Percentiles rank a stretch among this genome's conserved stretches.
These are phyloP conservation scores for Platygyra sinensis DNA, from an alignment of 64 coral and sea anemone genomes.

Conservation along the genomic window DNA sequence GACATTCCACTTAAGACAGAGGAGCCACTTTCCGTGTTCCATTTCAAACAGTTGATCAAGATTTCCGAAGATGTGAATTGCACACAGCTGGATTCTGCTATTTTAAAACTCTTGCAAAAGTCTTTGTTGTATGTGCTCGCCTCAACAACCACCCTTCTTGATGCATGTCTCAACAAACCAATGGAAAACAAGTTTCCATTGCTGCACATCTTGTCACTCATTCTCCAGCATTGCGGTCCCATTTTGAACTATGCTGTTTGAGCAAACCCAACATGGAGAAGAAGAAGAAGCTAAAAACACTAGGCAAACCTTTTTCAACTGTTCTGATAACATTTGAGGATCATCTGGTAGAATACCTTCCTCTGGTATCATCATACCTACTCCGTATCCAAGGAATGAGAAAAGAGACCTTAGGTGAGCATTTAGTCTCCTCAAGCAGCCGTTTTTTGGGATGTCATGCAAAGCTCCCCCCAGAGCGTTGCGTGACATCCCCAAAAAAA, in stretches of 20 bases:
- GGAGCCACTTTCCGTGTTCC: background rate
- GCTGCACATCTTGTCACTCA: constrained; percentile 4
- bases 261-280: background rate
- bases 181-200: constrained; percentile 33
- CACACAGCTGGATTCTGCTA: constrained; percentile 4
- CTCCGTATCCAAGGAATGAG: background rate
- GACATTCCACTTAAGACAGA: background rate
- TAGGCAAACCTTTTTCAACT: background rate
- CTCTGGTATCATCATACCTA: background rate
- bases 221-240: constrained; percentile 8
- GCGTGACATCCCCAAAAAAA: too few species aligned
- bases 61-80: constrained; percentile 1
- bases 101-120: constrained; percentile 31
- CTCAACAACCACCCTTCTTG: constrained; percentile 10
- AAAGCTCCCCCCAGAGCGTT: too few species aligned
- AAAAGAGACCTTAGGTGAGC: background rate
- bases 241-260: constrained; percentile 58
- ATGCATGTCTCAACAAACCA: constrained; percentile 30
- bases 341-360: constrained; percentile 12
- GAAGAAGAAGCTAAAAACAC: background rate
- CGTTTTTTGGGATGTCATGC: too few species aligned
- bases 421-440: too few species aligned
- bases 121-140: background rate
- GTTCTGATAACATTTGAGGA: background rate
- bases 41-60: constrained; percentile 27